Percentiles rank a stretch among this genome's conserved stretches.
Evolutionary conservation across 2,797 vertebrate species (phyloP).

Genomic region (Hyperoplus immaculatus): DNA sequence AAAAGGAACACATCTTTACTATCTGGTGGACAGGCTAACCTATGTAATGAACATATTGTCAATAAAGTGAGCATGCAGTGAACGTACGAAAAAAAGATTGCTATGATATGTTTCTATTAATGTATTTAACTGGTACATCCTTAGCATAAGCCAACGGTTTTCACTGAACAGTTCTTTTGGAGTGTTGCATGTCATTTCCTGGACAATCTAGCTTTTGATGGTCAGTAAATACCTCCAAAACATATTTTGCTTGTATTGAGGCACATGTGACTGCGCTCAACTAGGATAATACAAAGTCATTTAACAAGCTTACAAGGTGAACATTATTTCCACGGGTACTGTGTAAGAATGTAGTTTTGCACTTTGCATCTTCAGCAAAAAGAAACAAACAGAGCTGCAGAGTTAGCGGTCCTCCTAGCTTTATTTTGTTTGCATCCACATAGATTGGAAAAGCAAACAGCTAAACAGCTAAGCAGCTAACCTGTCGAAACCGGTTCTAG

Average conservation of each 20-base stretch:
- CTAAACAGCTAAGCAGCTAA: slow-evolving; percentile 67
- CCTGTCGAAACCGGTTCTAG: slow-evolving; percentile 51
- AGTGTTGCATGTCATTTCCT: background rate
- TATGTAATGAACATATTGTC: too few species aligned
- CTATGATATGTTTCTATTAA: background rate
- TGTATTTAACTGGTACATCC: background rate
- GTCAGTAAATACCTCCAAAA: background rate
- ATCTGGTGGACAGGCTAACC: too few species aligned
- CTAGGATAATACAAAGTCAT: background rate
- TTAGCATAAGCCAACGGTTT: background rate
- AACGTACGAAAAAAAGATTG: background rate
- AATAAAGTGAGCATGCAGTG: background rate
- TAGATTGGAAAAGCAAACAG: slow-evolving; percentile 14
- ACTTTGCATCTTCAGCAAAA: slow-evolving; percentile 15
- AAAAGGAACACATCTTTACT: too few species aligned
- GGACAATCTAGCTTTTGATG: background rate
- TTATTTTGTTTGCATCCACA: slow-evolving; percentile 44
- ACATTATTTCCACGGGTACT: too few species aligned
- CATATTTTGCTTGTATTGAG: background rate
- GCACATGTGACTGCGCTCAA: background rate
- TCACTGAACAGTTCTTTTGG: background rate
- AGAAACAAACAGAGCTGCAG: slow-evolving; percentile 25
- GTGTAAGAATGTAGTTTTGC: slow-evolving; percentile 20
- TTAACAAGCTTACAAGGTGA: background rate
- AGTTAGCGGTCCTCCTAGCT: slow-evolving; percentile 31